phyloP scores from a whole-genome alignment of 2,888 invertebrate genomes.

The Pseudeuparius sepicola region DNA sequence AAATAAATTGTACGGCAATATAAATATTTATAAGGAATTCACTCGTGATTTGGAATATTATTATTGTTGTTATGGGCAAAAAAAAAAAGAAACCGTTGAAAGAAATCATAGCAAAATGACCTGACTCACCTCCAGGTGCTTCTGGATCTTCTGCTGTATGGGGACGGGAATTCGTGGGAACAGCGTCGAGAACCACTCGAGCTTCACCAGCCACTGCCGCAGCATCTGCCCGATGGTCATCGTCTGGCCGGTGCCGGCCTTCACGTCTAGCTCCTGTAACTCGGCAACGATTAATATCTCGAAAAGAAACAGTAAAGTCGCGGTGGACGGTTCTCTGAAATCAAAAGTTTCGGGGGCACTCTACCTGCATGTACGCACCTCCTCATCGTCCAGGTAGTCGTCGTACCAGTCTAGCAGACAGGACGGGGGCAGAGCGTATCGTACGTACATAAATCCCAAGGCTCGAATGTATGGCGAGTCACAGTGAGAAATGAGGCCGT shows the following conservation, averaged over 20 bases:
- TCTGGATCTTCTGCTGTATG: slow-evolving; percentile 87
- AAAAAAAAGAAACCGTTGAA: too few relatives aligned
- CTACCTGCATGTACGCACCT: slow-evolving; percentile 51
- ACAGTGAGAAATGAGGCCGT: slow-evolving; percentile 85
- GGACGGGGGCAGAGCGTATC: slow-evolving; percentile 93
- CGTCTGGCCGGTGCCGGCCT: slow-evolving; percentile 91
- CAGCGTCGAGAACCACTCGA: slow-evolving; percentile 98
- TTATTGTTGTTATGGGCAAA: too few relatives aligned
- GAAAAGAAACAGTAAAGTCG: slow-evolving; percentile 3
- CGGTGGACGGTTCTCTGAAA: slow-evolving; percentile 1
- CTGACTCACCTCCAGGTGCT: slow-evolving; percentile 50
- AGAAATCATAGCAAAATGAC: too few relatives aligned
- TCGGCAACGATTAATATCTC: slow-evolving; percentile 17
- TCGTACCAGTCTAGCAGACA: slow-evolving; percentile 97
- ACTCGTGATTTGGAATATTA: neutral
- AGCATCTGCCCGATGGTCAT: slow-evolving; percentile 90
- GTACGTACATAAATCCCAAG: slow-evolving; percentile 74
- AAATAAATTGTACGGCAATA: too few relatives aligned
- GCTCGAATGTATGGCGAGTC: slow-evolving; percentile 97
- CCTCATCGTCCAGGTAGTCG: slow-evolving; percentile 90
- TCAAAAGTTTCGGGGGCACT: too few relatives aligned
- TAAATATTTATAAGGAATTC: too few relatives aligned
- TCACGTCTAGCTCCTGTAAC: slow-evolving; percentile 83
- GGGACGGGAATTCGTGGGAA: slow-evolving; percentile 99
- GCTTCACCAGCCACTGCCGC: slow-evolving; percentile 84